These are phyloP conservation scores for Pachyseris speciosa DNA, from an alignment of 64 coral and sea anemone genomes.

Conservation along the genomic window DNA sequence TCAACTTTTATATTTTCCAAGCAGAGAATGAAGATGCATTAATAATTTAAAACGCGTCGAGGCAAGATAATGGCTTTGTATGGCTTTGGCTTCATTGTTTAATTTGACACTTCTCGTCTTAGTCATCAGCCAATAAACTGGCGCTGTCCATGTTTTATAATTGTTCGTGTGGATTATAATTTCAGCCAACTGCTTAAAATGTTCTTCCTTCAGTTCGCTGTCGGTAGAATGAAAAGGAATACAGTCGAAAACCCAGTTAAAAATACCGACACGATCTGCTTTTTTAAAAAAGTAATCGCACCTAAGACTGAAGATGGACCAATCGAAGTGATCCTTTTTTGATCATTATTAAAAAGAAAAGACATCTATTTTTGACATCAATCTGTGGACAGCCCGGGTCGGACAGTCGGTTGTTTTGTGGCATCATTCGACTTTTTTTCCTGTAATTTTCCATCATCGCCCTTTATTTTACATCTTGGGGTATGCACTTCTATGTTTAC, in stretches of 20 bases:
- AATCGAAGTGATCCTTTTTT: not conserved
- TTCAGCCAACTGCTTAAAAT: not conserved
- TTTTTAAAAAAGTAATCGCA: not conserved
- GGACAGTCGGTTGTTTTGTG: not conserved
- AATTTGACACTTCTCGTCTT: conserved; percentile 15
- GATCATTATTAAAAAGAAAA: not conserved
- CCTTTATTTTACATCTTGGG: not conserved
- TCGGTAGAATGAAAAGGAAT: not conserved
- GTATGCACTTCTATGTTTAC: not conserved
- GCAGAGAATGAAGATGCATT: conserved; percentile 9
- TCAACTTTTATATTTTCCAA: not conserved
- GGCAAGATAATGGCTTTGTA: conserved; percentile 18
- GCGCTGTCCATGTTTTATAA: not conserved
- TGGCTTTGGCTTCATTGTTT: conserved; percentile 26
- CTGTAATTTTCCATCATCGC: not conserved
- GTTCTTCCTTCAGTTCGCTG: not conserved
- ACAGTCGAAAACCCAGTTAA: not conserved
- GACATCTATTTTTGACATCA: not conserved
- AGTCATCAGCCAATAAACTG: conserved; percentile 10
- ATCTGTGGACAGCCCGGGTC: too few relatives aligned
- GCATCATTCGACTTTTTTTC: not conserved
- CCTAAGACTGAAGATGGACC: not conserved
- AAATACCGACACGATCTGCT: not conserved
- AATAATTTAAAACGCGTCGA: conserved; percentile 33
- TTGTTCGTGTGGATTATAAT: not conserved